phyloP scores from a whole-genome alignment of 1,140 invertebrate species.

The Charaxes varanes region DNA sequence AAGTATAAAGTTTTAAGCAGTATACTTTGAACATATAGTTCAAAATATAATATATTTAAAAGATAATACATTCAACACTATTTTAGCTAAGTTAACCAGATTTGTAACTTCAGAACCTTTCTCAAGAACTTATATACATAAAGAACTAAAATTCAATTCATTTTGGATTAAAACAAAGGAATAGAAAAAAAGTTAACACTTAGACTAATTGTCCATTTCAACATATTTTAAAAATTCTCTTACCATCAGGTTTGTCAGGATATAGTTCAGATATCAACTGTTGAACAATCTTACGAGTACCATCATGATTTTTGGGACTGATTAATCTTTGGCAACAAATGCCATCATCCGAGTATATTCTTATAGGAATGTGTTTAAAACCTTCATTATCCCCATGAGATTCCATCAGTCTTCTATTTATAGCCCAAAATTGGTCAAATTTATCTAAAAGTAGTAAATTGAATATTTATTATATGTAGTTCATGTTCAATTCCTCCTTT shows the following conservation, averaged over 20 bases:
- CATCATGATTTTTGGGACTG: slow-evolving; percentile 82
- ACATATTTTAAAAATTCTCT: slow-evolving; percentile 13
- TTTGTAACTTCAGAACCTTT: no score
- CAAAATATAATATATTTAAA: no score
- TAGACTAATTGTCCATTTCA: no score
- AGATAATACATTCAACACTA: slow-evolving; percentile 11
- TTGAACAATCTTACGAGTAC: slow-evolving; percentile 82
- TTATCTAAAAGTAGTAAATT: slow-evolving; percentile 81
- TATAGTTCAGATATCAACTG: slow-evolving; percentile 84
- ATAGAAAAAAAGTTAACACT: no score
- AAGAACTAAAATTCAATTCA: no score
- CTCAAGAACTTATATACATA: no score
- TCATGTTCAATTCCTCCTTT: no score
- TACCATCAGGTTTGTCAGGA: slow-evolving; percentile 76
- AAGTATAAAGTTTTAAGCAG: no score
- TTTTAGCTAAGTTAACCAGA: no score
- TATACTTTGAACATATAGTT: no score
- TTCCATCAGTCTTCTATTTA: slow-evolving; percentile 97
- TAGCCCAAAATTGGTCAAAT: slow-evolving; percentile 99
- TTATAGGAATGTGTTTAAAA: slow-evolving; percentile 95
- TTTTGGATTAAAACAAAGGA: no score
- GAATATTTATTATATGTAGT: no score
- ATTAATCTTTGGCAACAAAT: slow-evolving; percentile 85
- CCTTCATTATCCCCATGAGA: slow-evolving; percentile 81
- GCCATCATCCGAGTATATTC: slow-evolving; percentile 88